Evolutionary conservation across 1,140 invertebrate genomes (phyloP), one percentile per base, ranked within the genome.

Genomic region (Argopecten irradians): DNA sequence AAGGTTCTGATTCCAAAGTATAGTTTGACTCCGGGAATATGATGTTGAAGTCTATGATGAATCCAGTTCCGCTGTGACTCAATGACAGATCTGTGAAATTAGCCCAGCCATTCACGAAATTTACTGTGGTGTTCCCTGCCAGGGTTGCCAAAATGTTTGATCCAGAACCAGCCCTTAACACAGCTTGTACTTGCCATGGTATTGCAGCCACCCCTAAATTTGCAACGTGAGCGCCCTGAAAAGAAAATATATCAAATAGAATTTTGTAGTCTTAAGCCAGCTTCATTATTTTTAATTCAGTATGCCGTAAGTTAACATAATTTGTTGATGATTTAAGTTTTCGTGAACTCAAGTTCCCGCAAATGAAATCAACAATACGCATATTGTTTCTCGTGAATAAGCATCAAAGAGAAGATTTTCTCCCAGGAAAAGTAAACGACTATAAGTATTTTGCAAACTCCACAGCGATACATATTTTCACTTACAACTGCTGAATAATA

Each of bases 11-110:
- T 16, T 85, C 33, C 9, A 90, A 41, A 13, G 88, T 88, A 46
- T 90, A 93, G 82, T 91, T 91, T 7, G 88, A 92, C 19, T 90
- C 91, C 0, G 93, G 93, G 2, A 87, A 90, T 32, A 84, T 88
- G 34, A 94, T 87, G 14, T 82, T 91, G 87, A 94, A 94, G n/a
- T 91, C 87, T 5, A 94, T 32, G 32, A 91, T 87, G 87, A 92
- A 88, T 32, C 89, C 89, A 83, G 39, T 34, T 34, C 91, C 91
- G 16, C 36, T 83, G 82, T 92, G 91, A 13, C 85, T 83, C 0
- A 92, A 86, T 14, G n/a, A 34, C 1, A 92, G 41, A n/a, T 87
- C 88, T 0, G 87, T 89, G 55, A 92, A 92, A 39, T 92, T 90
- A 14, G 90, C 90, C 88, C 87, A 91, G 14, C 91, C 91, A 43